These are phyloP conservation scores for Sciaenops ocellatus DNA, from an alignment of 2,797 vertebrate species.

Conservation along the genomic window DNA sequence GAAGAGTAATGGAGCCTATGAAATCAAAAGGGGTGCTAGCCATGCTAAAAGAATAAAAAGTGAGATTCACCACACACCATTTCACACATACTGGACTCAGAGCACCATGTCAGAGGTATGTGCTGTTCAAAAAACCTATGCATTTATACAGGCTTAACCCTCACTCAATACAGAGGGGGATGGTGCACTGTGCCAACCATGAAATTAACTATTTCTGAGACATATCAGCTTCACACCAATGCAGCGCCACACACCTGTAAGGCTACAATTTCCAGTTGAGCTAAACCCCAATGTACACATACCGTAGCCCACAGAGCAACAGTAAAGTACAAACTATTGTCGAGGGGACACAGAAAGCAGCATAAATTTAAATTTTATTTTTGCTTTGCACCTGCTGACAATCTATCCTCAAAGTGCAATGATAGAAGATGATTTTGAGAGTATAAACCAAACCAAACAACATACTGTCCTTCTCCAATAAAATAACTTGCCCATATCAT, in stretches of 20 bases:
- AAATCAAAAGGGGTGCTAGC: constrained; percentile 70
- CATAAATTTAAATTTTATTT: not conserved
- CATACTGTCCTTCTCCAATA: too few relatives aligned
- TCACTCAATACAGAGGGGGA: constrained; percentile 50
- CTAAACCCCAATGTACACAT: constrained; percentile 33
- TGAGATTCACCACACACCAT: constrained; percentile 74
- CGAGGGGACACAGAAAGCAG: not conserved
- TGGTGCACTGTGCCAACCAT: constrained; percentile 70
- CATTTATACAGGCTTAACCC: constrained; percentile 70
- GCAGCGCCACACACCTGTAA: constrained; percentile 48
- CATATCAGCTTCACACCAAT: constrained; percentile 48
- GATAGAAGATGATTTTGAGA: not conserved
- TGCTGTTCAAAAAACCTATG: constrained; percentile 66
- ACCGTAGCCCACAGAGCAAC: constrained; percentile 3
- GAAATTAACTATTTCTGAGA: constrained; percentile 76
- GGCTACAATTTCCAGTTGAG: constrained; percentile 32
- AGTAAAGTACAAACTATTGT: not conserved
- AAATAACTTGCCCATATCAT: not conserved
- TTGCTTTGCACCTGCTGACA: not conserved
- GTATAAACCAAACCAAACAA: not conserved
- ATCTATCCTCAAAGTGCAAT: not conserved
- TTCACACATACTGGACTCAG: constrained; percentile 73
- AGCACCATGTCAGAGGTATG: constrained; percentile 63
- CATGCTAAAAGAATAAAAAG: constrained; percentile 72
- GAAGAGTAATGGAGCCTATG: constrained; percentile 78